Conservation (phyloP, 2,113 vertebrate genomes). For the Spermophilus dauricus region DNA sequence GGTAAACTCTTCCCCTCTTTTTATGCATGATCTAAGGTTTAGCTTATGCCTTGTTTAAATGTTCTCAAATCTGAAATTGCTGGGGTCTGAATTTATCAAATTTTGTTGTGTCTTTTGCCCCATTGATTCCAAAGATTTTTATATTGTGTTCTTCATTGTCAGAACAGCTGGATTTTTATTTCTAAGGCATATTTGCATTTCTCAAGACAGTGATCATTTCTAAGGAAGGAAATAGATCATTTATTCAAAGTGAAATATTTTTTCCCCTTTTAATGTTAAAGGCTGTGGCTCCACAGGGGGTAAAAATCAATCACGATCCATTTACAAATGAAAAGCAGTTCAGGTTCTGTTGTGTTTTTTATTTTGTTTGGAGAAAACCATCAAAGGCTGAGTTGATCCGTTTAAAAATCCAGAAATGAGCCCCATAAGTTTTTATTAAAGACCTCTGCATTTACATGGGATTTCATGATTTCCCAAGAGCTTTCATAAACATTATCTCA, state of each 20-base stretch:
- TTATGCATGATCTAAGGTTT: neutral
- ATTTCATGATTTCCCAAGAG: slow-evolving; percentile 67
- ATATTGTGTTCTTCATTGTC: neutral
- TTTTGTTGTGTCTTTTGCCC: neutral
- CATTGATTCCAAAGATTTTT: neutral
- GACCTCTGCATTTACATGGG: slow-evolving; percentile 45
- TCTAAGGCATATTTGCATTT: neutral
- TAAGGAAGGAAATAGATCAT: neutral
- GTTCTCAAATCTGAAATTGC: neutral
- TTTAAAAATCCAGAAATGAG: slow-evolving; percentile 59
- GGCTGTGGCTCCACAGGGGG: neutral
- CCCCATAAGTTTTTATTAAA: slow-evolving; percentile 68
- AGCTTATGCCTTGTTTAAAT: neutral
- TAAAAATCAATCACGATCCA: slow-evolving; percentile 65
- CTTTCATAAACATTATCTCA: slow-evolving; percentile 68
- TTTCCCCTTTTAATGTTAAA: neutral
- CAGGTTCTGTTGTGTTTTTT: slow-evolving; percentile 26
- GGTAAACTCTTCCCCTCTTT: neutral
- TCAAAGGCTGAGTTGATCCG: slow-evolving; percentile 53
- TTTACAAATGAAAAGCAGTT: slow-evolving; percentile 67
- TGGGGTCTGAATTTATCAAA: slow-evolving; percentile 25
- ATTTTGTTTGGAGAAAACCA: slow-evolving; percentile 57
- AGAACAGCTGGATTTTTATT: neutral
- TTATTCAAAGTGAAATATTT: neutral
- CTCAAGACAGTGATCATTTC: neutral